Evolutionary conservation across 1,140 invertebrate genomes (phyloP), one percentile per base, ranked within the genome.

Genomic region (Lepidurus couesii): DNA sequence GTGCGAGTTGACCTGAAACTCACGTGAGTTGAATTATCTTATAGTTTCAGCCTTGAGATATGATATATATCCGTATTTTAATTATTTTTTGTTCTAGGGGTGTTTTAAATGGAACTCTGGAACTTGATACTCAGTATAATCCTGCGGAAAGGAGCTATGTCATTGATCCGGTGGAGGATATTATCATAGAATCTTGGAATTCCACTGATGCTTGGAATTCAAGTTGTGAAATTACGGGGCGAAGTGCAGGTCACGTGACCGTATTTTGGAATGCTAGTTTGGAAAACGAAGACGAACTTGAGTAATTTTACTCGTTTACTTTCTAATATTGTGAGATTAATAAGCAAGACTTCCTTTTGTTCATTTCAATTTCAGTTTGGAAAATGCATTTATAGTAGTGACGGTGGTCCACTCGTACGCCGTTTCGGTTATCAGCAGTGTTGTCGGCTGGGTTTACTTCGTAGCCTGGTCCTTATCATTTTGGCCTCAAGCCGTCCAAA

Each of bases 401-500:
- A 91, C 90, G 2, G 89, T 95, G 4, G 90, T 90, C 84, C 91
- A 91, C 84, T 90, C 90, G 0, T 82, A 88, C 21, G 84, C 83
- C 0, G 86, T 96, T 26, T 90, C 90, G 78, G 88, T 92, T 13
- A 86, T 95, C n/a, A 96, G 93, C 79, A 85, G 88, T 79, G 88
- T 96, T 0, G 92, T 98, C 83, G 98, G 98, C 26, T 99, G 98
- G 98, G 87, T 97, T 13, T 99, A 99, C 86, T 99, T 99, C 87
- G 88, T 91, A 47, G 96, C 96, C 16, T 99, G 98, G 98, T 98
- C 96, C 2, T 86, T 99, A 10, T 99, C 97, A 1, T 99, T 99
- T 86, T 99, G 99, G 88, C 97, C 98, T 7, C 98, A 99, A 87
- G 92, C 96, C 16, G 91, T 91, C 82, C 89, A 89, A 79, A 99